Conservation (phyloP, 2,888 invertebrate genomes). For the Philereme vetulata region DNA sequence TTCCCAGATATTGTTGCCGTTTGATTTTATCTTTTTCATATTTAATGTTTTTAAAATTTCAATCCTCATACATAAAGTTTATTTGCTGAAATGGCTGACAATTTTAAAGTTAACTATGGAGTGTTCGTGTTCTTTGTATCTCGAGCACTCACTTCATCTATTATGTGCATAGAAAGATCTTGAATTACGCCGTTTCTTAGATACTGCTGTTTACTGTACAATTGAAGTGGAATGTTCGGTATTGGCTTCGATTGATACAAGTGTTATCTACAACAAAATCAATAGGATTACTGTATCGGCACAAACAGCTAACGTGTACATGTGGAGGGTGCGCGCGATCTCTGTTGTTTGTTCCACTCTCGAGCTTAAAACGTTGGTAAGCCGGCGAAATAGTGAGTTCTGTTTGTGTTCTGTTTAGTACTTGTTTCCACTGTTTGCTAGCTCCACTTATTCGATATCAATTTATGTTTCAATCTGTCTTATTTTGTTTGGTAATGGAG, state of each 20-base stretch:
- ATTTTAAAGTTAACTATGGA: not conserved
- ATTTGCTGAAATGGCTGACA: slow-evolving; percentile 1
- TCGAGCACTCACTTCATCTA: slow-evolving; percentile 12
- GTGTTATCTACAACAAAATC: slow-evolving; percentile 45
- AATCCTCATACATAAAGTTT: slow-evolving; percentile 22
- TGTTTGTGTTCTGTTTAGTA: slow-evolving; percentile 41
- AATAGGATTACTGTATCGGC: slow-evolving; percentile 43
- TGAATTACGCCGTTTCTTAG: slow-evolving; percentile 10
- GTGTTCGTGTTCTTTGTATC: slow-evolving; percentile 4
- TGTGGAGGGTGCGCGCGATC: slow-evolving; percentile 29
- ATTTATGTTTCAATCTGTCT: slow-evolving; percentile 39
- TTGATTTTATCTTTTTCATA: slow-evolving; percentile 46
- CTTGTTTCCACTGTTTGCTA: slow-evolving; percentile 39
- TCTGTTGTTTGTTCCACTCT: slow-evolving; percentile 39
- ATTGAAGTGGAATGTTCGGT: slow-evolving; percentile 33
- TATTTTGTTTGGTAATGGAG: slow-evolving; percentile 38
- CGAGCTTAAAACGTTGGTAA: slow-evolving; percentile 40
- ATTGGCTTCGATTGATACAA: slow-evolving; percentile 36
- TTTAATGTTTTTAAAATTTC: slow-evolving; percentile 36
- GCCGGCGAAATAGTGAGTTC: slow-evolving; percentile 33
- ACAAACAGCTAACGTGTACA: slow-evolving; percentile 38
- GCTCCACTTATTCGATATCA: slow-evolving; percentile 39
- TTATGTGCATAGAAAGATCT: slow-evolving; percentile 15
- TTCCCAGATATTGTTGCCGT: slow-evolving; percentile 42
- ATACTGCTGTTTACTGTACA: slow-evolving; percentile 31